A percentile compares a stretch with the other conserved stretches of the same genome.
Conservation (phyloP, 2,113 vertebrate species). For the Chloroceryle aenea region DNA sequence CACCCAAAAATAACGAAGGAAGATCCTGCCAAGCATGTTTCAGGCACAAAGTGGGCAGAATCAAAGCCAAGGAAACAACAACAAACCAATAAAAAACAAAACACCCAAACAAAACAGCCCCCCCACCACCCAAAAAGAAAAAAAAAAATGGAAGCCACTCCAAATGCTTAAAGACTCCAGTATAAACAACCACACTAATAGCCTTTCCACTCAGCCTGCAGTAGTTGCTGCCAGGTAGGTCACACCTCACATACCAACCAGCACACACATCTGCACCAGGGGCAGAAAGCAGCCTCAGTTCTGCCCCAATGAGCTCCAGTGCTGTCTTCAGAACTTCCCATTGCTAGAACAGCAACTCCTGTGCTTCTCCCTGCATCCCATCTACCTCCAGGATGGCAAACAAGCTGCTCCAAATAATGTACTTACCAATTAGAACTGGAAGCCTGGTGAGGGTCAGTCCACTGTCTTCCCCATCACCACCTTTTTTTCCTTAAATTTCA, state of each 20-base stretch:
- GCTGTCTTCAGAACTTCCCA: neutral
- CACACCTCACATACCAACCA: accelerated
- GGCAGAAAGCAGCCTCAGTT: neutral
- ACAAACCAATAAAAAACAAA: no score
- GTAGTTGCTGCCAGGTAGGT: neutral
- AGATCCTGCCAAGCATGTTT: neutral
- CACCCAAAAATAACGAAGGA: neutral
- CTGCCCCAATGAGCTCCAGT: neutral
- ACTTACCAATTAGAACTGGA: neutral
- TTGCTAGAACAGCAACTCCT: neutral
- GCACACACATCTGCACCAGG: neutral
- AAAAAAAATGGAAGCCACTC: neutral
- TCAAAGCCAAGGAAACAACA: neutral
- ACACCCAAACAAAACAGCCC: no score
- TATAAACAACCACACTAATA: neutral
- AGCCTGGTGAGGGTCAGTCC: neutral
- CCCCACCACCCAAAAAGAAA: no score
- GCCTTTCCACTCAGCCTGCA: neutral
- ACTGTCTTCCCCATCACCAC: no score
- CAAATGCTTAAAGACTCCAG: neutral
- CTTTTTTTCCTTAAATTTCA: neutral
- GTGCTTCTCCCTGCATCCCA: neutral
- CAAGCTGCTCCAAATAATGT: neutral
- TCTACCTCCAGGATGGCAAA: neutral
- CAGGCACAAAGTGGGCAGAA: neutral